Evolutionary conservation across 2,888 invertebrate species (phyloP).

Genomic region (Charanyca ferruginea): DNA sequence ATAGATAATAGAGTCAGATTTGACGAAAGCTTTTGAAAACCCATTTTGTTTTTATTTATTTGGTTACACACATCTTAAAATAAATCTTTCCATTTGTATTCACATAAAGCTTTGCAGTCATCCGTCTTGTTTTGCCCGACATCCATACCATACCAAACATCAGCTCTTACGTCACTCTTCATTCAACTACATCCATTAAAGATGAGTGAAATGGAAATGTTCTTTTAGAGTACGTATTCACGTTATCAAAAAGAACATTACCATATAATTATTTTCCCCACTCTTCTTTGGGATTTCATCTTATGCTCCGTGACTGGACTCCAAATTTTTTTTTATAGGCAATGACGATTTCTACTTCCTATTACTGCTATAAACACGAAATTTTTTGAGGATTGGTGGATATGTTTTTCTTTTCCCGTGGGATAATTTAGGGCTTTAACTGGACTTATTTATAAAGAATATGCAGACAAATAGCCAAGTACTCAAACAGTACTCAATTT

Average conservation of each 20-base stretch:
- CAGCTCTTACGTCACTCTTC: conserved; percentile 12
- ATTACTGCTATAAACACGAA: too few species aligned
- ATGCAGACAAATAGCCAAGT: too few species aligned
- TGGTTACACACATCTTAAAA: background rate
- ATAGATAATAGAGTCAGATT: background rate
- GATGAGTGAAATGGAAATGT: background rate
- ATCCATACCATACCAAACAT: background rate
- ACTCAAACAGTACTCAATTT: too few species aligned
- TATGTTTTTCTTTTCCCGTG: too few species aligned
- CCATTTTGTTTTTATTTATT: conserved; percentile 2
- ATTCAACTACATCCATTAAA: conserved; percentile 10
- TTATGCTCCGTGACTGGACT: background rate
- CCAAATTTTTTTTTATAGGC: background rate
- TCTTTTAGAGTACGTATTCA: too few species aligned
- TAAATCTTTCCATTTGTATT: conserved; percentile 3
- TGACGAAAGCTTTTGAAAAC: background rate
- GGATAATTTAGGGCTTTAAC: too few species aligned
- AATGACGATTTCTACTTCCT: too few species aligned
- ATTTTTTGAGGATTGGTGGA: too few species aligned
- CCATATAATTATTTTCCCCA: conserved; percentile 1
- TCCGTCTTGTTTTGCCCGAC: background rate
- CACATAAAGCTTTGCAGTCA: background rate
- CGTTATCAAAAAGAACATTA: background rate
- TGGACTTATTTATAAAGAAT: too few species aligned
- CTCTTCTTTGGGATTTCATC: conserved; percentile 6